phyloP scores from a whole-genome alignment of 2,888 invertebrate genomes.

The Argyresthia albistria region DNA sequence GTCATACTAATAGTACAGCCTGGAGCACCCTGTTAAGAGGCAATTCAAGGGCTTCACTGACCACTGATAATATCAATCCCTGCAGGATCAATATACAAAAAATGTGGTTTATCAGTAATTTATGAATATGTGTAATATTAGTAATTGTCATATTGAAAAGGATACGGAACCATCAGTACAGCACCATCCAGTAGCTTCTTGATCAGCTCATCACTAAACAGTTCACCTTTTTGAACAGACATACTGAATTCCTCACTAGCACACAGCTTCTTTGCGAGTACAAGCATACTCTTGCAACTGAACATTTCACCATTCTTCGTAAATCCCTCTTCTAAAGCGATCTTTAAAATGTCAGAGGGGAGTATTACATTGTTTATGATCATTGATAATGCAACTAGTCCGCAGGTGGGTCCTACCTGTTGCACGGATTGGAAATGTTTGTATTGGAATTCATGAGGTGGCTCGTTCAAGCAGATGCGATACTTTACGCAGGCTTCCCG shows the following conservation, averaged over 20 bases:
- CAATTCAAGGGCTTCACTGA: too few species aligned
- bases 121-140: background rate
- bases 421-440: constrained; percentile 42
- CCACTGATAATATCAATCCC: background rate
- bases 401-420: constrained; percentile 85
- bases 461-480: constrained; percentile 54
- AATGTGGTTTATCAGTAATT: background rate
- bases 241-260: background rate
- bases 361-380: constrained; percentile 72
- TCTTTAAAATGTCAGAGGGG: constrained; percentile 71
- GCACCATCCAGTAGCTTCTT: constrained; percentile 70
- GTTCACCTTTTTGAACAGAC: constrained; percentile 9
- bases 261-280: constrained; percentile 70
- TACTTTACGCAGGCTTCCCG: constrained; percentile 71
- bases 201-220: constrained; percentile 61
- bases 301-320: constrained; percentile 93
- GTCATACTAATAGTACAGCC: too few species aligned
- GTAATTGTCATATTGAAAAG: constrained; percentile 38
- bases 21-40: too few species aligned
- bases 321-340: constrained; percentile 75
- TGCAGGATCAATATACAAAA: background rate
- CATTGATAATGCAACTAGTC: constrained; percentile 90
- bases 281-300: constrained; percentile 79
- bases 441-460: constrained; percentile 64
- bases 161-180: constrained; percentile 76